A percentile compares a stretch with the other conserved stretches of the same genome.
phyloP scores from a whole-genome alignment of 2,113 vertebrate genomes.

The Hemicordylus capensis region DNA sequence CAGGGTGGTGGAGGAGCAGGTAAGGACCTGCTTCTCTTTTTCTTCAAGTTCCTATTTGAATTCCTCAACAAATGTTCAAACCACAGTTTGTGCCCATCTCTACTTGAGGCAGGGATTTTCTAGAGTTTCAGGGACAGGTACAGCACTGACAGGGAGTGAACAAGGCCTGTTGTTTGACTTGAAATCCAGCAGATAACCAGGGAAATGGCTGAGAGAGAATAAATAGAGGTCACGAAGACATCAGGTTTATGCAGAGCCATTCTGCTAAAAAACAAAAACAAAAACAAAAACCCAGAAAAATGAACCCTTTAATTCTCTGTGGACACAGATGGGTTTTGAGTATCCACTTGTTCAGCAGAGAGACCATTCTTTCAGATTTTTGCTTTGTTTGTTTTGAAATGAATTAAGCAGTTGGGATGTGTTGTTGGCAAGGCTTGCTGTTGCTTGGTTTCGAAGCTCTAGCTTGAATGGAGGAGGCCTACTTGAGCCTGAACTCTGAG shows the following conservation, averaged over 20 bases:
- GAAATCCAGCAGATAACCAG: background rate
- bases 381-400: background rate
- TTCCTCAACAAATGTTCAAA: no score
- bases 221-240: accelerated
- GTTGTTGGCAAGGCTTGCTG: background rate
- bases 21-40: no score
- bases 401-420: background rate
- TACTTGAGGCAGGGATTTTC: background rate
- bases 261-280: background rate
- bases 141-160: background rate
- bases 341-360: background rate
- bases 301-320: accelerated
- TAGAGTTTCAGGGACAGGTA: accelerated
- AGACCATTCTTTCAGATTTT: accelerated
- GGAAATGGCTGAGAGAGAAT: background rate
- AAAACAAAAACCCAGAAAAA: no score
- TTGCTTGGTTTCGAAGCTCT: background rate
- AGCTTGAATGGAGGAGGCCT: background rate
- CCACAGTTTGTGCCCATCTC: no score
- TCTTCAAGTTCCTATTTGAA: no score
- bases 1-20: no score
- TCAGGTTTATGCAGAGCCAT: background rate
- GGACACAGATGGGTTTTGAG: background rate
- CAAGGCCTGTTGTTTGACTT: accelerated
- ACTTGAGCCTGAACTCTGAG: background rate